Evolutionary conservation across 1,140 invertebrate species (phyloP), one percentile per base, ranked within the genome.

Genomic region (Paramacrobiotus metropolitanus): DNA sequence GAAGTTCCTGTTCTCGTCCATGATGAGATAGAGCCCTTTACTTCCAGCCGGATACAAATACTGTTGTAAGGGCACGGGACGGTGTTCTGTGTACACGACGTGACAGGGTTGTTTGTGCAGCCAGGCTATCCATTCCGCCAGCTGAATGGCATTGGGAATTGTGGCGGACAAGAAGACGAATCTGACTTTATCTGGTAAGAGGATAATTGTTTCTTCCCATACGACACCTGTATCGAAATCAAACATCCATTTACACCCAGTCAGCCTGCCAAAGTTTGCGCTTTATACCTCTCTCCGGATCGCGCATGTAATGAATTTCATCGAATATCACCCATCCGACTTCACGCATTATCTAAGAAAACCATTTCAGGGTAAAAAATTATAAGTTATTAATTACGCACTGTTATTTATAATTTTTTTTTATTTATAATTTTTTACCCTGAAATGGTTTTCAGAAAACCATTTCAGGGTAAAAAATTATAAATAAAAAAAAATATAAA

Each of bases 261-360:
- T n/a, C n/a, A n/a, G n/a, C n/a, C n/a, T n/a, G n/a, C n/a, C n/a
- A n/a, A n/a, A n/a, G n/a, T n/a, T n/a, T n/a, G n/a, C n/a, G n/a
- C n/a, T n/a, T n/a, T 24, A 55, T 20, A 55, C 48, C 48, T 55
- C 48, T 15, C 24, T 55, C 48, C 15, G 48, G 48, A 69, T 99
- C 92, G 71, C 95, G 77, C 94, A 99, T 99, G 71, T 99, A 99
- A 77, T 99, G 95, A 70, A 99, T 99, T 77, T 99, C 95, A 74
- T 99, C 95, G 77, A 99, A 99, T 60, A 99, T 79, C 9, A 99
- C 94, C 95, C 94, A 99, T 59, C 91, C 94, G 2, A 99, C 91
- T 80, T 99, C 95, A 66, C 92, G 78, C 83, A 95, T 97, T 9
- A 78, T 55, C 48, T 40, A 40, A 40, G n/a, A 9, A 40, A 40